phyloP scores from a whole-genome alignment of 2,888 invertebrate species.

The Byasa hedistus region DNA sequence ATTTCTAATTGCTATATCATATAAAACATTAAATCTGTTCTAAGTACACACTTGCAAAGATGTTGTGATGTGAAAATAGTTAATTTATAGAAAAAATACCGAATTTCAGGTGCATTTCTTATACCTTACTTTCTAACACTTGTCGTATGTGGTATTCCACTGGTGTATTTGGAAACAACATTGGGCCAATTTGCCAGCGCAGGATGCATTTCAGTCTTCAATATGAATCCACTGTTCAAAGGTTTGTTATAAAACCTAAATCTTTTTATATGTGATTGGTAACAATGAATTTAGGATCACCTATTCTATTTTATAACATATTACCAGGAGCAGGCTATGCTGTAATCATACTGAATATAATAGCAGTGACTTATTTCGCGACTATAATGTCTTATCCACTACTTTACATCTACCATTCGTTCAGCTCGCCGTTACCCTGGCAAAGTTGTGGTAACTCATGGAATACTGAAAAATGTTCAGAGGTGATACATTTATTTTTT shows the following conservation, averaged over 20 bases:
- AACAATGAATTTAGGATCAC: too few relatives aligned
- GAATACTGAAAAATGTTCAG: conserved; percentile 88
- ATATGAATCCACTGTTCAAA: conserved; percentile 90
- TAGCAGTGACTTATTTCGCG: conserved; percentile 91
- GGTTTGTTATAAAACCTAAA: conserved; percentile 71
- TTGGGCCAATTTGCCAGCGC: conserved; percentile 92
- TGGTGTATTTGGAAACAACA: conserved; percentile 92
- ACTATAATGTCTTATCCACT: conserved; percentile 92
- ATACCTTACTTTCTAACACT: conserved; percentile 92
- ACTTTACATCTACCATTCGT: conserved; percentile 87
- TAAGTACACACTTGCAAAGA: neutral
- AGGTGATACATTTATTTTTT: conserved; percentile 50
- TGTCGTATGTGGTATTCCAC: conserved; percentile 89
- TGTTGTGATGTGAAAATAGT: conserved; percentile 3
- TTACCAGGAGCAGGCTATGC: conserved; percentile 90
- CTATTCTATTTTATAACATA: neutral
- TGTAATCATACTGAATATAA: conserved; percentile 87
- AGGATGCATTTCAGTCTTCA: conserved; percentile 90
- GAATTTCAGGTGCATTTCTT: conserved; percentile 87
- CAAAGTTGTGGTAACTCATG: conserved; percentile 87
- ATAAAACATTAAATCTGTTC: neutral
- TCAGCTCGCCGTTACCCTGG: conserved; percentile 86
- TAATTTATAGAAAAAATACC: too few relatives aligned
- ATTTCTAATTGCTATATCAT: neutral
- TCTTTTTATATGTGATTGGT: neutral